Base-by-base conservation (phyloP, 2,113 vertebrate species). In the Psammodynastes pulverulentus region DNA sequence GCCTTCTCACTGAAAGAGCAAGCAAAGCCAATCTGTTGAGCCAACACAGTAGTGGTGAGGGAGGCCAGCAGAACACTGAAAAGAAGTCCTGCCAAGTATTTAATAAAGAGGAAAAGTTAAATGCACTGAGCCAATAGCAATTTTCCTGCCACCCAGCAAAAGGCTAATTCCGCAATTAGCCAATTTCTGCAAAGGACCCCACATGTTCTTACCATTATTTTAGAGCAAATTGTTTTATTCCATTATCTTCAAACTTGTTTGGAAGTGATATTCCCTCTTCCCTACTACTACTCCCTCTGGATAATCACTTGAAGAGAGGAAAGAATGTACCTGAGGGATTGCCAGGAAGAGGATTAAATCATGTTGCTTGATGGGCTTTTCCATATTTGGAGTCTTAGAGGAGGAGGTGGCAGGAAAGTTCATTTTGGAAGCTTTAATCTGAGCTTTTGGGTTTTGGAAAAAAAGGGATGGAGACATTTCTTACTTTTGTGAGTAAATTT, bases 331-430 rank as follows among this genome's bases (percentile, higher is more conserved):
- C 53, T 9, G 88, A 48, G 45, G 45, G 24, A 92, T 43, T 89
- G 53, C 53, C 72, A 58, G 45, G 87, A 45, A 85, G 43, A 58
- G 89, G 84, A 85, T 48, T 88, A 85, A 89, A 89, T 85, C 84
- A 92, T 54, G 43, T 92, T 84, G 90, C 34, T 52, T 12, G 84
- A 89, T 89, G 89, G 34, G 45, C 72, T 92, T 84, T 84, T 53
- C 23, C 62, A 67, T 87, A 39, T 51, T 92, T n/a, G 6, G 43
- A 84, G 9, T 7, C 4, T 92, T 84, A 87, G 87, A 89, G 52
- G 21, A 39, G 43, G 58, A 6, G 45, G 21, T 88, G 53, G 29
- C 84, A 72, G 86, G 72, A 88, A 88, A 84, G 5, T 79, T 54
- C 45, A n/a, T 34, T 34, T 54, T 46, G 23, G n/a, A 88, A 84